phyloP scores from a whole-genome alignment of 2,888 invertebrate genomes.

The Chydorus sphaericus region DNA sequence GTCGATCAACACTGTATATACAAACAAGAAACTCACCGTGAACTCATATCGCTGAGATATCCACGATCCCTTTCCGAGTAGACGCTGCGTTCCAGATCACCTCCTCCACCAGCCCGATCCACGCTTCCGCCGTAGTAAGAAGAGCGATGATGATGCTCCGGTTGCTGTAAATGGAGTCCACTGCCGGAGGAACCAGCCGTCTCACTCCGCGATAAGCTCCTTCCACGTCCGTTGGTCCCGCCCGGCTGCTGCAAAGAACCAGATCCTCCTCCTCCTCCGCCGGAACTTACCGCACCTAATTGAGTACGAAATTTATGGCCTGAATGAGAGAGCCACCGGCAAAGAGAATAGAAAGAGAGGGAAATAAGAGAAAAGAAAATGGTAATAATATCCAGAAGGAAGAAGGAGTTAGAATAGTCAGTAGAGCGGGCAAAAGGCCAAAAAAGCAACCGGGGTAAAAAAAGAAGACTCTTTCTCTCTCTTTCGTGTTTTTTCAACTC shows the following conservation, averaged over 20 bases:
- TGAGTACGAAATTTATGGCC: not conserved
- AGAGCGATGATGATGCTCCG: not conserved
- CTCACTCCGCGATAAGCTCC: too few species aligned
- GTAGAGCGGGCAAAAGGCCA: not conserved
- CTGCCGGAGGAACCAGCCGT: too few species aligned
- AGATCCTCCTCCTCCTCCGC: not conserved
- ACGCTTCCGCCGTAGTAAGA: constrained; percentile 6
- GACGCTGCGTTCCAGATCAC: constrained; percentile 15
- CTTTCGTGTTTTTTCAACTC: not conserved
- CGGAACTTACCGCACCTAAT: not conserved
- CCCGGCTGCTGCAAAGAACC: not conserved
- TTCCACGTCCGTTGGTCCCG: not conserved
- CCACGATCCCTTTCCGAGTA: constrained; percentile 41
- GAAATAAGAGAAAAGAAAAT: not conserved
- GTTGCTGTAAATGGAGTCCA: too few species aligned
- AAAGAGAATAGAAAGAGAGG: not conserved
- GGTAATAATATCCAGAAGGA: not conserved
- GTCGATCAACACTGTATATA: not conserved
- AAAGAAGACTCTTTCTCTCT: not conserved
- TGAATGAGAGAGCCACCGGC: not conserved
- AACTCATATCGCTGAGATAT: constrained; percentile 65
- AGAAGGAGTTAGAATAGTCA: not conserved
- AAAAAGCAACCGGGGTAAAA: not conserved
- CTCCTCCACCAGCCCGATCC: not conserved
- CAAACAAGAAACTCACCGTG: constrained; percentile 38